Conservation (phyloP, 2,888 invertebrate genomes). For the Dryomyza anilis region DNA sequence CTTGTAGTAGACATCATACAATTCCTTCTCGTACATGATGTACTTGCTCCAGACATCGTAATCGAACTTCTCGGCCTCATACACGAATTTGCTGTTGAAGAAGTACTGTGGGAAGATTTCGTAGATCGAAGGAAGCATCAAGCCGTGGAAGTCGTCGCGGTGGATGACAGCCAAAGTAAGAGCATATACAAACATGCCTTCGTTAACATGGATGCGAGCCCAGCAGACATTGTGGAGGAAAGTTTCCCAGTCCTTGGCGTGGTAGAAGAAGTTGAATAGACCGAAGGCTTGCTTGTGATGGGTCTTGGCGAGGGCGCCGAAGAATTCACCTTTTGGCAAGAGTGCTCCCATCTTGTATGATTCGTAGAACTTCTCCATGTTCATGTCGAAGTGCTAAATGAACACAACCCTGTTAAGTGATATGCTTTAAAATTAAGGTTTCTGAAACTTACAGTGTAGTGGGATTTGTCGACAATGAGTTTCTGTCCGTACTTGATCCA, state of each 20-base stretch:
- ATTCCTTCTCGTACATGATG: constrained; percentile 52
- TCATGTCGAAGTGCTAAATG: constrained; percentile 38
- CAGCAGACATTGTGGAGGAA: constrained; percentile 72
- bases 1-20: constrained; percentile 39
- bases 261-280: constrained; percentile 69
- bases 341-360: constrained; percentile 53
- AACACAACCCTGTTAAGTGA: no score
- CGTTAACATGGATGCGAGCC: constrained; percentile 70
- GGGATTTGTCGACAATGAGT: constrained; percentile 58
- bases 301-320: constrained; percentile 62
- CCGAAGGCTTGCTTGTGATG: constrained; percentile 65
- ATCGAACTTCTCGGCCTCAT: constrained; percentile 66
- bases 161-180: constrained; percentile 68
- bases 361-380: constrained; percentile 42
- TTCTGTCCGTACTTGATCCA: constrained; percentile 59
- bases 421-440: no score
- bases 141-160: constrained; percentile 67
- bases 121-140: constrained; percentile 72
- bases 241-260: constrained; percentile 72
- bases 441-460: constrained; percentile 33
- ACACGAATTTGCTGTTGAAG: constrained; percentile 70
- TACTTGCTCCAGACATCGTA: constrained; percentile 59
- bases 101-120: constrained; percentile 75
- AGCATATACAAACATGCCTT: constrained; percentile 71
- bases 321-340: constrained; percentile 64